Evolutionary conservation across 2,797 vertebrate species (phyloP).

Genomic region (Knipowitschia caucasica): DNA sequence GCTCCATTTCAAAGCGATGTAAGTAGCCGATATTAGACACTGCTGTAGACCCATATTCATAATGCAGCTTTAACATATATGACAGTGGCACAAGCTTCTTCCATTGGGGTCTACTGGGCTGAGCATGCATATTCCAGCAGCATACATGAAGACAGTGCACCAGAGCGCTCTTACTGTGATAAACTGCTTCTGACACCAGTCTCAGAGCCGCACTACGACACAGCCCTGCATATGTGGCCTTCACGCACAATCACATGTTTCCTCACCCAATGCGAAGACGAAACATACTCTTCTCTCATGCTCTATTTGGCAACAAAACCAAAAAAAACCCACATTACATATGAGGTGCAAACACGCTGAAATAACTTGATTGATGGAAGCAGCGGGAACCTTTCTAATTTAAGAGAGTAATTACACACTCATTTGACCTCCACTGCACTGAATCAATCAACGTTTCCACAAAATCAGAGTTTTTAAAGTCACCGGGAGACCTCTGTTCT

Average conservation of each 20-base stretch:
- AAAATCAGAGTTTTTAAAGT: background rate
- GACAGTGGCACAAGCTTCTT: background rate
- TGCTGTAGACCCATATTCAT: background rate
- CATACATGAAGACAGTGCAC: background rate
- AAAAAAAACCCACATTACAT: no score
- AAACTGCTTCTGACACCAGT: background rate
- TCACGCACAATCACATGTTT: background rate
- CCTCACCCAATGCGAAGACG: no score
- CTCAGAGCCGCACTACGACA: background rate
- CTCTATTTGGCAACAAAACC: no score
- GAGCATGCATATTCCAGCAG: conserved; percentile 1
- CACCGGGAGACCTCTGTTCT: background rate
- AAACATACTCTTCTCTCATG: no score
- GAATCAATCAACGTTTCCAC: background rate
- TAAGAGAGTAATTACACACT: conserved; percentile 4
- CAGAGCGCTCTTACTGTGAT: background rate
- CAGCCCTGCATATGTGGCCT: background rate
- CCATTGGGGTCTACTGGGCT: background rate
- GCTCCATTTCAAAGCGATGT: no score
- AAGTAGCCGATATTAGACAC: background rate
- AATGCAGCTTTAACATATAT: background rate
- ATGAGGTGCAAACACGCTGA: no score
- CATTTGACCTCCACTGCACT: background rate
- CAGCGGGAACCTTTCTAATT: conserved; percentile 2
- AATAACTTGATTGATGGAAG: no score